Evolutionary conservation across 2,888 invertebrate species (phyloP), one percentile per base, ranked within the genome.

Genomic region (Argyra leucocephala): DNA sequence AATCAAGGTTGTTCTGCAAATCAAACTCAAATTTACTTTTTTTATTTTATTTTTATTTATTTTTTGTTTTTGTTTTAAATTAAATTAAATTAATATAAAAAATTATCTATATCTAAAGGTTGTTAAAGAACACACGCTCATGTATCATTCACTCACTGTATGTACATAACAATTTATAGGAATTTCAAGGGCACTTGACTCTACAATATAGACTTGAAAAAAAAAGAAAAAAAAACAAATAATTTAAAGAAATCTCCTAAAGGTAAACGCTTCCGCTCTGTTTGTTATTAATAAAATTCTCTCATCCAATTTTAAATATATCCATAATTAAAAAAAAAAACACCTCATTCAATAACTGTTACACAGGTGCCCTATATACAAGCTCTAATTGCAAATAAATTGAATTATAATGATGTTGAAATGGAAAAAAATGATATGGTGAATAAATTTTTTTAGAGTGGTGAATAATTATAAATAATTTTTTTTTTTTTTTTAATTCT

Each of bases 81-180:
- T 48, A 48, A 48, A 48, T 48, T 48, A 48, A 48, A 48, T 48
- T 48, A 48, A 48, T 18, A 48, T 48, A 48, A 15, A 48, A 48
- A 48, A 48, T 48, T 18, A 48, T 48, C 48, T 18, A 18, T n/a
- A n/a, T n/a, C n/a, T n/a, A 48, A 48, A 48, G 48, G 48, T 48
- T 48, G 48, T 48, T 48, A 12, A 48, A 48, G 48, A 48, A n/a
- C 48, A 48, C 48, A 48, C 15, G 18, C n/a, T 18, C 48, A 48
- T 48, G 15, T 48, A 48, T 31, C 15, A 18, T 9, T 18, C 48
- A 48, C 4, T 18, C 5, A 48, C 48, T 48, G 5, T 15, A 48
- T 48, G 18, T n/a, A 48, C 10, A 31, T 31, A 31, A 31, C n/a
- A 15, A 48, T 48, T 48, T 18, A 48, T 15, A 18, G 48, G 48